Base-by-base conservation (phyloP, 2,888 invertebrate species). In the Celastrina argiolus region DNA sequence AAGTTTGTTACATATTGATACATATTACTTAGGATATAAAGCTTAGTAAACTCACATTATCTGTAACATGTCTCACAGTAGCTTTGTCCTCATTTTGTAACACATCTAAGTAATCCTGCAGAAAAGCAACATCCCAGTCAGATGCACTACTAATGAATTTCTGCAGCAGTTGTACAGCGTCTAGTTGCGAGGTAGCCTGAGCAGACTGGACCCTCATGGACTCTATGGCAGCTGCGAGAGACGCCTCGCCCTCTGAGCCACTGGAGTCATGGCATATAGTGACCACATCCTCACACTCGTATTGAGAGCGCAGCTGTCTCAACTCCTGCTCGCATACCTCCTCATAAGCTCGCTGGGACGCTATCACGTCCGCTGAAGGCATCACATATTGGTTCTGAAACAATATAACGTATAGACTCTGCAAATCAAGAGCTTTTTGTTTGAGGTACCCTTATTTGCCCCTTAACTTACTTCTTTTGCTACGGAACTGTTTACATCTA, bases 291-390 rank as follows among this genome's bases (percentile, higher is more conserved):
- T 64, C 39, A 16, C 56, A 63, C n/a, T 68, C 63, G 16, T 70
- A 65, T 7, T 68, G 58, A 2, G 65, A 58, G 6, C 68, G 67
- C 8, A 67, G 39, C 14, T 68, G 56, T 2, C 61, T 67, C 16
- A 72, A 34, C 63, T 72, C 69, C 14, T 67, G 66, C 41, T 70
- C 68, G 41, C 70, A 72, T 59, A 70, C 65, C 58, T 69, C 68
- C 59, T 72, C 70, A 10, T 68, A 67, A n/a, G 72, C 72, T 4
- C 72, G 64, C 56, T 72, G 70, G 2, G 70, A 69, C 31, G 70
- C 72, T 22, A 72, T 51, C 2, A 72, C 67, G 18, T 72, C 69
- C 1, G 72, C 72, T 14, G 72, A 41, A n/a, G 72, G 72, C 72
- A 72, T 72, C 14, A 63, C 67, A 26, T 69, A 69, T 51, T 68